These are phyloP conservation scores for Chironex yamaguchii DNA, from an alignment of 30 jellyfish, hydroid and myxozoan genomes.

Conservation along the genomic window DNA sequence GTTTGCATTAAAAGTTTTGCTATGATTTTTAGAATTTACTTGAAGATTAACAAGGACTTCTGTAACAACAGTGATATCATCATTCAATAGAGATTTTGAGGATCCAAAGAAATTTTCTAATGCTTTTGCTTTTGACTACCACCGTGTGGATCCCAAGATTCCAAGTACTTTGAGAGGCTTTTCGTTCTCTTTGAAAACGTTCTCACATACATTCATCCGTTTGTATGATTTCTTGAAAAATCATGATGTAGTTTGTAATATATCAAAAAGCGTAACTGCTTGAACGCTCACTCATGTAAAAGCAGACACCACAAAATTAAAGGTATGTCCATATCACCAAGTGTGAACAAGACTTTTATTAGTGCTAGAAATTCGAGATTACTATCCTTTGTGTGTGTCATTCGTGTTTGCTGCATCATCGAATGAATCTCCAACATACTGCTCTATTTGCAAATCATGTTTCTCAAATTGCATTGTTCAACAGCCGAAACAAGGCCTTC, in stretches of 20 bases:
- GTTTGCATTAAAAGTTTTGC: constrained; percentile 16
- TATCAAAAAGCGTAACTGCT: constrained; percentile 7
- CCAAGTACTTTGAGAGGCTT: constrained; percentile 9
- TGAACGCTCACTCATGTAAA: constrained; percentile 24
- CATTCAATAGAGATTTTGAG: background rate
- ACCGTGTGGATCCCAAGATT: constrained; percentile 10
- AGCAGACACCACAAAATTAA: background rate
- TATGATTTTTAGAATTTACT: constrained; percentile 1
- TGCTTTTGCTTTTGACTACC: constrained; percentile 32
- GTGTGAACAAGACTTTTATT: constrained; percentile 43
- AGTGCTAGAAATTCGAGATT: constrained; percentile 34
- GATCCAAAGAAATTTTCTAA: constrained; percentile 35
- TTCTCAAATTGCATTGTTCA: constrained; percentile 42
- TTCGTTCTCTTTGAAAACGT: constrained; percentile 17
- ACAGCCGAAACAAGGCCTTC: constrained; percentile 36
- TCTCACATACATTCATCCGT: constrained; percentile 18
- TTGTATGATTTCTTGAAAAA: constrained; percentile 24
- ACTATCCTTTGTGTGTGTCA: constrained; percentile 39
- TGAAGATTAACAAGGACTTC: constrained; percentile 40
- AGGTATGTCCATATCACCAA: constrained; percentile 49
- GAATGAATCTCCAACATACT: constrained; percentile 42
- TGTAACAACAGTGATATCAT: no score
- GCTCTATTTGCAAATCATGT: constrained; percentile 38
- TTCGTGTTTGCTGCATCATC: constrained; percentile 50
- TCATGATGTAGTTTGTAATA: constrained; percentile 9